These are phyloP conservation scores for Blastomussa wellsi DNA, from an alignment of 92 coral and sea anemone genomes.

Conservation along the genomic window DNA sequence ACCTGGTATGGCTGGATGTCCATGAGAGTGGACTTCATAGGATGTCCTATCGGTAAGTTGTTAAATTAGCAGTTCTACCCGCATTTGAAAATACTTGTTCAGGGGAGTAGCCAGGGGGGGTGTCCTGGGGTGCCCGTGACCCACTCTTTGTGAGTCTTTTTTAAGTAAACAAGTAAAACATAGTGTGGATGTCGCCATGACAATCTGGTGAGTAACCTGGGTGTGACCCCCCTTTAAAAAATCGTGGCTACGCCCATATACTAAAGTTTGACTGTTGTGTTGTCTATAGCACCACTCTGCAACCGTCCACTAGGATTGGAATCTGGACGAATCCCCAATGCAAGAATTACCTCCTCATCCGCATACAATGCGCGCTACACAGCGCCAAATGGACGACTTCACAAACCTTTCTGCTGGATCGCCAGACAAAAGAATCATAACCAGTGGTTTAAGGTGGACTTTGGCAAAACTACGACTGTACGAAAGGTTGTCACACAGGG, in stretches of 20 bases:
- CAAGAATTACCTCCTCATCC: slow-evolving; percentile 67
- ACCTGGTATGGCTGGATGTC: slow-evolving; percentile 82
- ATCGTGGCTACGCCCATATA: no score
- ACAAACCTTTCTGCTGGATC: slow-evolving; percentile 52
- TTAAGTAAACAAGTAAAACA: no score
- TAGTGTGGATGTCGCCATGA: no score
- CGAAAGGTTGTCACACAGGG: slow-evolving; percentile 79
- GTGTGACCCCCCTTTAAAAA: no score
- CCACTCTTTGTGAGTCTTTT: no score
- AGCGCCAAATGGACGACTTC: slow-evolving; percentile 62
- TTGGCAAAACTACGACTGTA: slow-evolving; percentile 60
- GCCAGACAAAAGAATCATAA: slow-evolving; percentile 59
- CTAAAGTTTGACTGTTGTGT: background rate
- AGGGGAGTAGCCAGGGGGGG: no score
- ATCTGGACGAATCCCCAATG: slow-evolving; percentile 51
- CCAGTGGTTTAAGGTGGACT: slow-evolving; percentile 87
- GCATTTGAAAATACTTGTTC: no score
- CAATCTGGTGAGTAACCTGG: no score
- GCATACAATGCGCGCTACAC: slow-evolving; percentile 60
- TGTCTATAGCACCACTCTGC: slow-evolving; percentile 65
- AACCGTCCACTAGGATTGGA: slow-evolving; percentile 74
- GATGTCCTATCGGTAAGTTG: slow-evolving; percentile 78
- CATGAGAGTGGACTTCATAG: slow-evolving; percentile 88
- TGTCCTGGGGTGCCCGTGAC: no score
- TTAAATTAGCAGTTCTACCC: no score